Conservation (phyloP, 1,140 invertebrate genomes). For the Tetraneura akinire region DNA sequence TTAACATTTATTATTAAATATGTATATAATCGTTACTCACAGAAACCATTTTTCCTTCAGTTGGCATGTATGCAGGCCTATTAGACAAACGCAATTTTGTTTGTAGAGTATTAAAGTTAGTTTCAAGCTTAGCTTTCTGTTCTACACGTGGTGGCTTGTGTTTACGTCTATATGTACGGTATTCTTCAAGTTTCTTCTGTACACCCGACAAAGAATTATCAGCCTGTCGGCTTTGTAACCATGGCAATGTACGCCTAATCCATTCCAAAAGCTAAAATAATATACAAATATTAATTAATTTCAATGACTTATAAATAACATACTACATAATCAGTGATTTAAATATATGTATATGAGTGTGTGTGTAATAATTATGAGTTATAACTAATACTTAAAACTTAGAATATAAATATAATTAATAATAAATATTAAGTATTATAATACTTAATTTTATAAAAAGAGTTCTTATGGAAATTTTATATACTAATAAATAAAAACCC, state of each 20-base stretch:
- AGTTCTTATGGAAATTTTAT: too few relatives aligned
- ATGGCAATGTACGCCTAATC: conserved; percentile 96
- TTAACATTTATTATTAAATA: not conserved
- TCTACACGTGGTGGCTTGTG: conserved; percentile 98
- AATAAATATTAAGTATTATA: too few relatives aligned
- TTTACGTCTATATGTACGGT: conserved; percentile 95
- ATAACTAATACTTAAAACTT: too few relatives aligned
- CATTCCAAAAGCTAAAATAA: conserved; percentile 84
- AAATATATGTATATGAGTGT: too few relatives aligned
- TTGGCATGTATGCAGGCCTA: conserved; percentile 97
- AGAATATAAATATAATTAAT: too few relatives aligned
- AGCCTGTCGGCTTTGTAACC: conserved; percentile 94
- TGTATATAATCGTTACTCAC: conserved; percentile 63
- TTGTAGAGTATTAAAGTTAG: conserved; percentile 98
- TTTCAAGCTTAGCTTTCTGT: conserved; percentile 97
- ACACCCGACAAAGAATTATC: conserved; percentile 97
- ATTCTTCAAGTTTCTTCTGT: conserved; percentile 97
- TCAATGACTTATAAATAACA: too few relatives aligned
- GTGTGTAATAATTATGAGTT: too few relatives aligned
- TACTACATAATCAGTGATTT: too few relatives aligned
- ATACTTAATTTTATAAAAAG: too few relatives aligned
- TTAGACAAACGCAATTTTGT: conserved; percentile 96
- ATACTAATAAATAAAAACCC: too few relatives aligned
- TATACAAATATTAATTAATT: conserved; percentile 8
- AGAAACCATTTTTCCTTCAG: conserved; percentile 97